Conservation (phyloP, 2,113 vertebrate species). For the Maccullochella peelii region DNA sequence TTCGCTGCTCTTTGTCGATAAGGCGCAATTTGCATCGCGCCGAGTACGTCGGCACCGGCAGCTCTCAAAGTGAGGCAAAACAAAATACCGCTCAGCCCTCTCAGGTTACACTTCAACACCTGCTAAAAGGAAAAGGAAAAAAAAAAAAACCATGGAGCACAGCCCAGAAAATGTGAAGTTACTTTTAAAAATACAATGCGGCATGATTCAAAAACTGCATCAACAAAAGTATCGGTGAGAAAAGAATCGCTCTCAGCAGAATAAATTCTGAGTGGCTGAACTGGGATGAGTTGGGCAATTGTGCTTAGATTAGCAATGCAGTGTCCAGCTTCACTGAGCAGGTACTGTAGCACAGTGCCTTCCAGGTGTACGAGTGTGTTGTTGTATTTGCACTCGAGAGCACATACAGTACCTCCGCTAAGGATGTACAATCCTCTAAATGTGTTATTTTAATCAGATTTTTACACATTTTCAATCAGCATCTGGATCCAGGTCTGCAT, state of each 20-base stretch:
- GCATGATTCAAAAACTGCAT: slow-evolving; percentile 23
- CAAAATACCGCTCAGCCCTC: slow-evolving; percentile 2
- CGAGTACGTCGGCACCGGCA: background rate
- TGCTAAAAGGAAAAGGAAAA: background rate
- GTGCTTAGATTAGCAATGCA: slow-evolving; percentile 34
- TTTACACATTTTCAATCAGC: background rate
- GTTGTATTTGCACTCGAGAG: background rate
- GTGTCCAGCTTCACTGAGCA: slow-evolving; percentile 29
- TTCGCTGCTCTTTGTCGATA: slow-evolving; percentile 32
- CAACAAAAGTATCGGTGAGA: background rate
- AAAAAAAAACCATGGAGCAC: slow-evolving; percentile 3
- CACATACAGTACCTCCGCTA: background rate
- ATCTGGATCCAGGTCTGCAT: background rate
- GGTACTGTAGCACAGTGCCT: slow-evolving; percentile 14
- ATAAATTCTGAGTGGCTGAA: slow-evolving; percentile 21
- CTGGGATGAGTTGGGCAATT: slow-evolving; percentile 1
- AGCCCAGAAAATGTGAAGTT: slow-evolving; percentile 19
- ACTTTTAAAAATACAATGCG: slow-evolving; percentile 24
- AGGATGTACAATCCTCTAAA: background rate
- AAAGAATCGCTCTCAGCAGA: slow-evolving; percentile 34
- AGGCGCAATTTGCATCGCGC: slow-evolving; percentile 39
- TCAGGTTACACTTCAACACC: slow-evolving; percentile 19
- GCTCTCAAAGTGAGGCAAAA: slow-evolving; percentile 15
- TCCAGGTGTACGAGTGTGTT: slow-evolving; percentile 19
- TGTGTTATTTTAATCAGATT: background rate